Conservation (phyloP, 2,888 invertebrate species). For the Dicycla oo region DNA sequence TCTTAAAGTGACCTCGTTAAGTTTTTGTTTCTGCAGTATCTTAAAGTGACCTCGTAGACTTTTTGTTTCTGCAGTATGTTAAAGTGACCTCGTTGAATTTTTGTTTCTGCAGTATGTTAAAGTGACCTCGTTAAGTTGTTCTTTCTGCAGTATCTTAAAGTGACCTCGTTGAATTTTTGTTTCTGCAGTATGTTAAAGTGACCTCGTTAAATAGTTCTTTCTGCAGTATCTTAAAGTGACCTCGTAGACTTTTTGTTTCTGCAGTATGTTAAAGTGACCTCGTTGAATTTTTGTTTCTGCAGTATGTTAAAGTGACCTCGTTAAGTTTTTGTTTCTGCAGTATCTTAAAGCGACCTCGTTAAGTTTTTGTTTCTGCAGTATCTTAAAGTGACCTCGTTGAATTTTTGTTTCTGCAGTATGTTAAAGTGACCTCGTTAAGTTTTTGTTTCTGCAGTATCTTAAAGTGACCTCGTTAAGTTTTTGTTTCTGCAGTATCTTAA, state of each 20-base stretch:
- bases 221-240: background rate
- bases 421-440: slow-evolving; percentile 5
- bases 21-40: background rate
- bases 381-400: background rate
- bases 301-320: background rate
- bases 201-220: too few relatives aligned
- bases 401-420: background rate
- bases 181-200: background rate
- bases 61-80: background rate
- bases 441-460: background rate
- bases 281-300: too few relatives aligned
- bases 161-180: too few relatives aligned
- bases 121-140: too few relatives aligned
- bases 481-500: background rate
- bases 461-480: slow-evolving; percentile 7
- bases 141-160: background rate
- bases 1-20: background rate
- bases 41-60: slow-evolving; percentile 5
- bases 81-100: slow-evolving; percentile 7
- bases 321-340: too few relatives aligned
- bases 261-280: background rate
- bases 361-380: background rate
- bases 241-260: too few relatives aligned
- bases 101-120: background rate
- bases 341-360: background rate